These are phyloP conservation scores for Leucophenga maculata DNA, from an alignment of 2,888 invertebrate species.

Conservation along the genomic window DNA sequence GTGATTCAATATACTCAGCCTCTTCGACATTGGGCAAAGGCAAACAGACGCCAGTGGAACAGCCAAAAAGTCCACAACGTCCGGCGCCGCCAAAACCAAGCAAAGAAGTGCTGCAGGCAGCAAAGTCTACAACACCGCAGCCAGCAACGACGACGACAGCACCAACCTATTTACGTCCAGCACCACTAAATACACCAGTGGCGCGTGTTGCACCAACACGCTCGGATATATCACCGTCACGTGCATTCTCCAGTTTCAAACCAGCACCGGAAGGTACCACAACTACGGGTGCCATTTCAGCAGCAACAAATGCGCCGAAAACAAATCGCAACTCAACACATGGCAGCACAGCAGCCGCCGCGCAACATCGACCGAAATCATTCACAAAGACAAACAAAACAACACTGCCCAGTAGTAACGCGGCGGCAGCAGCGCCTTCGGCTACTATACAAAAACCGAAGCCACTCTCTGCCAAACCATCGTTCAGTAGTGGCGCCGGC, in stretches of 20 bases:
- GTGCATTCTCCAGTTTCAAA: conserved; percentile 70
- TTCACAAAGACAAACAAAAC: conserved; percentile 51
- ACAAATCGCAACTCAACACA: conserved; percentile 42
- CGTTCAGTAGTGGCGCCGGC: conserved; percentile 55
- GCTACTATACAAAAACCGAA: conserved; percentile 66
- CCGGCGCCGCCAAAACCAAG: conserved; percentile 74
- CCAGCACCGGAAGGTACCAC: conserved; percentile 48
- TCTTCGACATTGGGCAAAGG: conserved; percentile 75
- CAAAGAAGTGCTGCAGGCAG: conserved; percentile 68
- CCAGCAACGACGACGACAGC: conserved; percentile 74
- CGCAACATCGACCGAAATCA: conserved; percentile 51
- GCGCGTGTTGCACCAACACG: conserved; percentile 71
- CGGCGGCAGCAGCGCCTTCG: conserved; percentile 48
- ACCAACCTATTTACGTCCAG: conserved; percentile 79
- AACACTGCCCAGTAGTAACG: conserved; percentile 56
- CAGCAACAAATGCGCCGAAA: conserved; percentile 31
- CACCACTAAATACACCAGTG: conserved; percentile 79
- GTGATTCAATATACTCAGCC: conserved; percentile 89
- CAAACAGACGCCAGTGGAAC: conserved; percentile 73
- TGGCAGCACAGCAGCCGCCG: conserved; percentile 36
- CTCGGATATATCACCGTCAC: conserved; percentile 65
- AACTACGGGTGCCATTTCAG: conserved; percentile 28
- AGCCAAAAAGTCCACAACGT: conserved; percentile 74
- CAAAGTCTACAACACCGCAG: not conserved
- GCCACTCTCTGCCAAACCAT: conserved; percentile 66